phyloP scores from a whole-genome alignment of 2,888 invertebrate species.

The Athetis lepigone region DNA sequence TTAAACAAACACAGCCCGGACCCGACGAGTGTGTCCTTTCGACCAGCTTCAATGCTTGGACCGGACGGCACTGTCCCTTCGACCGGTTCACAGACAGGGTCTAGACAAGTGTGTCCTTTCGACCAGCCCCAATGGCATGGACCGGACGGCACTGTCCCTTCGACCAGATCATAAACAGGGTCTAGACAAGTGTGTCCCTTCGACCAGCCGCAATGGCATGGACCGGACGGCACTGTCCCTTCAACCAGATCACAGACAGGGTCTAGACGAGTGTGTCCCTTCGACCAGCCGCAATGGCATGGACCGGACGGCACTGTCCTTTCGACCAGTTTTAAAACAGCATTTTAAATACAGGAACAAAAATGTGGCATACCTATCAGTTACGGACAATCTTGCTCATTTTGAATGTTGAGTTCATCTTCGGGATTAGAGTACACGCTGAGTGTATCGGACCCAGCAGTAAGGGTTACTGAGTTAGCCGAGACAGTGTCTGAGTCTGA shows the following conservation, averaged over 20 bases:
- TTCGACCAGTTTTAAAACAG: background rate
- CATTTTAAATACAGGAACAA: background rate
- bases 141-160: constrained; percentile 3
- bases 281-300: background rate
- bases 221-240: no score
- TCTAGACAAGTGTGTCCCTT: no score
- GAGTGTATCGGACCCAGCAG: no score
- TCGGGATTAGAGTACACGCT: no score
- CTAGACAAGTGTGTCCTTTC: constrained; percentile 3
- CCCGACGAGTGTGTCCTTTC: background rate
- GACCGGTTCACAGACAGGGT: background rate
- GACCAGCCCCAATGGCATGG: constrained; percentile 7
- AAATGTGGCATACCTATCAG: background rate
- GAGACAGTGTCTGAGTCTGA: no score
- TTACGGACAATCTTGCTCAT: no score
- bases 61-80: constrained; percentile 7
- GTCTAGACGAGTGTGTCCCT: no score
- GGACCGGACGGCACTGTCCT: background rate
- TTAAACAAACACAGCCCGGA: background rate
- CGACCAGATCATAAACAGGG: no score
- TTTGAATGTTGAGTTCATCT: no score
- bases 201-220: no score
- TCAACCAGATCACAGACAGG: no score
- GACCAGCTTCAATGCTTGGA: constrained; percentile 3
- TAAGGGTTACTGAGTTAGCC: no score